Percentiles rank a stretch among this genome's conserved stretches.
phyloP scores from a whole-genome alignment of 2,113 vertebrate genomes.

The Spea multiplicata region DNA sequence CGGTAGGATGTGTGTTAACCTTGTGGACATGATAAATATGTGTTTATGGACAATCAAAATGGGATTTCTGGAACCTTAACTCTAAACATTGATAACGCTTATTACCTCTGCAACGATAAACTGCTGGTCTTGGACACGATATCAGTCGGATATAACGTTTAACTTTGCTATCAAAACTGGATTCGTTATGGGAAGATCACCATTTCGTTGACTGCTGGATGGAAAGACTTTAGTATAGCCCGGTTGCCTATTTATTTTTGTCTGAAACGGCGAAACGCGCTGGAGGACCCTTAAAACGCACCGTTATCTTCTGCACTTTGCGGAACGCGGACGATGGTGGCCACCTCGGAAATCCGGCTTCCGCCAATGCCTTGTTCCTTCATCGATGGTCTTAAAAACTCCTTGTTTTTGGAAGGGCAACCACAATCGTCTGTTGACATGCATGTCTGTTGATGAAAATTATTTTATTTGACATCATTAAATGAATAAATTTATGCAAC shows the following conservation, averaged over 20 bases:
- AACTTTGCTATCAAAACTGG: neutral
- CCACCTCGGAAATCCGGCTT: too few species aligned
- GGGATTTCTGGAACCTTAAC: too few species aligned
- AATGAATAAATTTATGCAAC: conserved; percentile 45
- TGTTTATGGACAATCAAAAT: too few species aligned
- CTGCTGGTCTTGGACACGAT: neutral
- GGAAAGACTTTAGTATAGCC: neutral
- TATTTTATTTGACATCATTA: conserved; percentile 5
- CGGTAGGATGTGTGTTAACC: too few species aligned
- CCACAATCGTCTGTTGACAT: conserved; percentile 15
- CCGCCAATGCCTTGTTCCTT: too few species aligned
- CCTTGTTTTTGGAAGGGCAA: too few species aligned
- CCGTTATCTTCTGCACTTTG: too few species aligned
- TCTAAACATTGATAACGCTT: neutral
- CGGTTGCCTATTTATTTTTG: neutral
- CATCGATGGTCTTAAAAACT: too few species aligned
- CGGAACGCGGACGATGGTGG: too few species aligned
- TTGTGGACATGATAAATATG: too few species aligned
- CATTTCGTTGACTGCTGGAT: neutral
- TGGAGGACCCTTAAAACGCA: neutral
- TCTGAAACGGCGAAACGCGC: neutral
- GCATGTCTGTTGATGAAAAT: conserved; percentile 20
- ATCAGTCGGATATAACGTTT: neutral
- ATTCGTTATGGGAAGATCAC: neutral
- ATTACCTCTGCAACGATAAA: neutral